Evolutionary conservation across 2,888 invertebrate species (phyloP).

Genomic region (Trilocha varians): DNA sequence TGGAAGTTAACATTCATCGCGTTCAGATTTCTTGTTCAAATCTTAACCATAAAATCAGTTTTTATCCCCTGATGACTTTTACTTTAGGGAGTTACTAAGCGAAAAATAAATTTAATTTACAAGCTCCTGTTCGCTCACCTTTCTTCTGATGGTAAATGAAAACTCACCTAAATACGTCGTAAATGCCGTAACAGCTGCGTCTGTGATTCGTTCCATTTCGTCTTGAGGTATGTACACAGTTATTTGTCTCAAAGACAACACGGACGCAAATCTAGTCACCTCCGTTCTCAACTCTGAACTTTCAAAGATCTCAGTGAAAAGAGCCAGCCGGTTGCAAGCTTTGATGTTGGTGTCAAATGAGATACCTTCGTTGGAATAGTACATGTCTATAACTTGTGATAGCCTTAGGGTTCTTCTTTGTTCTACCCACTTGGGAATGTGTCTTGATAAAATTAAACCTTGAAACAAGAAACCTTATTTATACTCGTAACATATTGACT

Average conservation of each 20-base stretch:
- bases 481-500: no score
- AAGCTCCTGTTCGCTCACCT: no score
- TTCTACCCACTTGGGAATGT: conserved; percentile 66
- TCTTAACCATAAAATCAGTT: no score
- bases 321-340: conserved; percentile 70
- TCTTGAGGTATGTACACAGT: conserved; percentile 53
- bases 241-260: conserved; percentile 53
- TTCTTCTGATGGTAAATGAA: no score
- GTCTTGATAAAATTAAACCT: conserved; percentile 72
- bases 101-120: no score
- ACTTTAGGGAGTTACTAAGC: no score
- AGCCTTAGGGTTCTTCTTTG: conserved; percentile 65
- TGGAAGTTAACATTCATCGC: no score
- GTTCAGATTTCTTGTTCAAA: no score
- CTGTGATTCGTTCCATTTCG: conserved; percentile 59
- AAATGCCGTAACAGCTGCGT: conserved; percentile 62
- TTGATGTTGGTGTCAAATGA: conserved; percentile 70
- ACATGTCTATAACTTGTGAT: conserved; percentile 79
- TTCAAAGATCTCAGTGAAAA: conserved; percentile 53
- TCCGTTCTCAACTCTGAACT: conserved; percentile 49
- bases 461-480: conserved; percentile 22
- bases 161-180: conserved; percentile 65
- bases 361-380: conserved; percentile 76
- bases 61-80: no score
- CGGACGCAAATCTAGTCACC: conserved; percentile 52